Percentiles rank a stretch among this genome's conserved stretches.
These are phyloP conservation scores for Drosophila ogumai DNA, from an alignment of 1,140 invertebrate genomes.

Conservation along the genomic window DNA sequence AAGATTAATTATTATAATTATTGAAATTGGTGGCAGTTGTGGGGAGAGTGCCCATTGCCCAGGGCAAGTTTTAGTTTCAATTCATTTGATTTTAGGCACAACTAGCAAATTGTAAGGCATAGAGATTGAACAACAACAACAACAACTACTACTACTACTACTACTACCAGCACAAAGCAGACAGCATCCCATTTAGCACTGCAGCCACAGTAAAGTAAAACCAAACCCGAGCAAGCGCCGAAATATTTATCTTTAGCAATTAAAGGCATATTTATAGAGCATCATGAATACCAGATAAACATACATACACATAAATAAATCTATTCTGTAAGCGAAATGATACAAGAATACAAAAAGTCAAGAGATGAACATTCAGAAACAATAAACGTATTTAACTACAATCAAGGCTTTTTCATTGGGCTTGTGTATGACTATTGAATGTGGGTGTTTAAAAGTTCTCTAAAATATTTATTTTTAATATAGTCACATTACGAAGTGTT, in stretches of 20 bases:
- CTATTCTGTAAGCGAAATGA: slow-evolving; percentile 74
- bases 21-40: slow-evolving; percentile 32
- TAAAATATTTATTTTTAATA: no score
- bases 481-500: no score
- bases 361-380: slow-evolving; percentile 72
- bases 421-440: background rate
- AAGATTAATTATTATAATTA: slow-evolving; percentile 45
- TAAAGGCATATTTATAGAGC: slow-evolving; percentile 81
- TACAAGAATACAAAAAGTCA: slow-evolving; percentile 63
- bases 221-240: slow-evolving; percentile 75
- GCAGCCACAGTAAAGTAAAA: slow-evolving; percentile 54
- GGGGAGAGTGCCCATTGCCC: slow-evolving; percentile 30
- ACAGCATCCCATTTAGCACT: slow-evolving; percentile 67
- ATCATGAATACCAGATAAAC: slow-evolving; percentile 75
- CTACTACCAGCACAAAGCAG: slow-evolving; percentile 38
- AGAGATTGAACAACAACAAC: slow-evolving; percentile 45
- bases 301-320: slow-evolving; percentile 66
- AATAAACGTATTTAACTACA: slow-evolving; percentile 81
- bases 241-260: slow-evolving; percentile 83
- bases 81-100: slow-evolving; percentile 73
- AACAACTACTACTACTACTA: slow-evolving; percentile 29
- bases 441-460: no score
- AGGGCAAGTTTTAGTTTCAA: slow-evolving; percentile 61
- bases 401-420: slow-evolving; percentile 1
- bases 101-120: slow-evolving; percentile 68